Evolutionary conservation across 2,888 invertebrate genomes (phyloP).

Genomic region (Baccha elongata): DNA sequence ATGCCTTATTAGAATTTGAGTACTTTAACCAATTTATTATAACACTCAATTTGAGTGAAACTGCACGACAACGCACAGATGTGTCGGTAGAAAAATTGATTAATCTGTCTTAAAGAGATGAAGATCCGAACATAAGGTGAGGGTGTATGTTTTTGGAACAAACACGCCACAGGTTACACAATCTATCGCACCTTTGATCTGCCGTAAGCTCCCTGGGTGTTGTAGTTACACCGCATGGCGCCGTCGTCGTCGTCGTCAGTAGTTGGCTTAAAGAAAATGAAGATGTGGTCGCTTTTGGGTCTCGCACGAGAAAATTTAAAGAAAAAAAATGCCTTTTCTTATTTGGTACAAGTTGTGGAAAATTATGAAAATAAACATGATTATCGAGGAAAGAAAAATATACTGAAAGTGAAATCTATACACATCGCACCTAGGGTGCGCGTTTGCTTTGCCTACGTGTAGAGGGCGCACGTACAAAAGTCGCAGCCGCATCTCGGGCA

Average conservation of each 20-base stretch:
- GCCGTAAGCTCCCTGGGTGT: conserved; percentile 53
- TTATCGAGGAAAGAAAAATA: conserved; percentile 70
- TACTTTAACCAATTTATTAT: conserved; percentile 57
- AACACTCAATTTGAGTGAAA: conserved; percentile 68
- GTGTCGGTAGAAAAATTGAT: conserved; percentile 54
- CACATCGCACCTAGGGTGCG: conserved; percentile 56
- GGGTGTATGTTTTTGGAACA: conserved; percentile 48
- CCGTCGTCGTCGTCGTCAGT: conserved; percentile 46
- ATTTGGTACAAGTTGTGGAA: conserved; percentile 70
- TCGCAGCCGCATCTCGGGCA: conserved; percentile 22
- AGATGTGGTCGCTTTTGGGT: conserved; percentile 49
- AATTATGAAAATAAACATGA: conserved; percentile 73
- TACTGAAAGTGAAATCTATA: conserved; percentile 56
- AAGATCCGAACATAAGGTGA: conserved; percentile 18
- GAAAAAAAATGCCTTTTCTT: conserved; percentile 17
- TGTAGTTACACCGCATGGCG: conserved; percentile 71
- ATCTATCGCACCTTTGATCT: conserved; percentile 67
- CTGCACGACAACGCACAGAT: conserved; percentile 40
- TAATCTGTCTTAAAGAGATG: conserved; percentile 46
- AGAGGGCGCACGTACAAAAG: conserved; percentile 9
- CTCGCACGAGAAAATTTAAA: conserved; percentile 26
- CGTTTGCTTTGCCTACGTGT: conserved; percentile 31
- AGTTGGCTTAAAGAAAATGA: conserved; percentile 44
- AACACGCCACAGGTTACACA: conserved; percentile 66
- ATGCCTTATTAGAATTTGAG: conserved; percentile 62